Base-by-base conservation (phyloP, 2,113 vertebrate species). In the Lagopus muta region DNA sequence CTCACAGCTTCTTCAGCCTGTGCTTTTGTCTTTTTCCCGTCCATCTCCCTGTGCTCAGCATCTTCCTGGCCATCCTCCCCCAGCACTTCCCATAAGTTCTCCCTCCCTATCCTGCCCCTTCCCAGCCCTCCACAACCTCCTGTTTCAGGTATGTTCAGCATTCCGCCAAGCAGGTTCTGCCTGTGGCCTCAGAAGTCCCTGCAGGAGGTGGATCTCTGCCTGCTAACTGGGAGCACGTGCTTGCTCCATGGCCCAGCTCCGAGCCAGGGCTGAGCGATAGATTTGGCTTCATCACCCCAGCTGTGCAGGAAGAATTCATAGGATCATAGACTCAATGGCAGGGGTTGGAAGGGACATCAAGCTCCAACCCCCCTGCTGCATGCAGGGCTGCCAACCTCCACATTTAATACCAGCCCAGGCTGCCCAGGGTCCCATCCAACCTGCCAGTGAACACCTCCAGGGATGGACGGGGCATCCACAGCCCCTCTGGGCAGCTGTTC, bases 231-330 rank as follows among this genome's bases (percentile, higher is more conserved):
- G 25, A 28, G 54, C 55, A 10, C 0, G 1, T 11, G 36, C 10
- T 58, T 40, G 20, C 34, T 38, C 19, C 74, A 1, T 62, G 32
- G 20, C 45, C 32, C 40, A 16, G 55, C 52, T 16, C 52, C 8
- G 43, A 77, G 42, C 8, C 0, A 1, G 45, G 71, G 21, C 52
- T 22, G 17, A 2, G 16, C 28, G 36, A 28, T 3, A 34, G 36
- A 28, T 75, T 66, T 42, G 45, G 47, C 90, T 62, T 48, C 45
- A 25, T 30, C 52, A 69, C 75, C 45, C 50, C 45, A 38, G 86
- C 82, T 48, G 25, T 0, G 1, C 20, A 28, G 84, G 87, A 71
- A 52, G n/a, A 22, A 0, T 5, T 27, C 47, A 48, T 22, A 48
- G 19, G 10, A 47, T 47, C 47, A 47, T 21, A 47, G 21, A 22